A percentile compares a stretch with the other conserved stretches of the same genome.
phyloP scores from a whole-genome alignment of 2,888 invertebrate genomes.

The Priocnemis perturbator region DNA sequence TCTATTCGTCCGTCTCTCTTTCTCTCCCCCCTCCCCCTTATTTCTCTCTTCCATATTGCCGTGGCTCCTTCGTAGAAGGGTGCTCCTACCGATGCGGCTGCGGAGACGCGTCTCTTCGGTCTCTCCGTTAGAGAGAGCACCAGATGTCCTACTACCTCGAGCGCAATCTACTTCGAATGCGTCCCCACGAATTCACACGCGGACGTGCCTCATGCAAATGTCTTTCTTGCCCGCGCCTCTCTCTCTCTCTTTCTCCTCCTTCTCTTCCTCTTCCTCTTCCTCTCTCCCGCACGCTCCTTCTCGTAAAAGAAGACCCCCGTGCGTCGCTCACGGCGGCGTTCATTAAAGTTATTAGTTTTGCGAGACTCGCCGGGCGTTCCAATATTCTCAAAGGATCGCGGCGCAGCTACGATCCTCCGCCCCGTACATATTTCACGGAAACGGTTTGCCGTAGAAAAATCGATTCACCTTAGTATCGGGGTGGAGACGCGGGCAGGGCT shows the following conservation, averaged over 20 bases:
- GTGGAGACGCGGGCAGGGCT: too few relatives aligned
- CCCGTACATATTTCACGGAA: slow-evolving; percentile 47
- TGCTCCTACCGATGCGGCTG: slow-evolving; percentile 15
- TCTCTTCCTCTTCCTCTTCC: background rate
- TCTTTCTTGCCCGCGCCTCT: slow-evolving; percentile 44
- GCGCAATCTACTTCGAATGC: slow-evolving; percentile 59
- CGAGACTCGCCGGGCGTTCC: slow-evolving; percentile 41
- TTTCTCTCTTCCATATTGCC: slow-evolving; percentile 4
- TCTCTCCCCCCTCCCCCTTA: background rate
- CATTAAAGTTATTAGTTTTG: slow-evolving; percentile 59
- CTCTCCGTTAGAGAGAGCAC: slow-evolving; percentile 31
- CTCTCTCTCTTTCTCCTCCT: slow-evolving; percentile 4
- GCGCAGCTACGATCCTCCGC: background rate
- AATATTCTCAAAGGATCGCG: slow-evolving; percentile 47
- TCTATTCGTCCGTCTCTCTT: background rate
- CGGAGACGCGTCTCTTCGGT: slow-evolving; percentile 13
- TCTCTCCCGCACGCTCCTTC: background rate
- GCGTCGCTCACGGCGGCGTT: slow-evolving; percentile 37
- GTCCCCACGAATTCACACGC: slow-evolving; percentile 57
- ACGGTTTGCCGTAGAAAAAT: slow-evolving; percentile 28
- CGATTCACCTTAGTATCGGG: slow-evolving; percentile 20
- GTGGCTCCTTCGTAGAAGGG: slow-evolving; percentile 9
- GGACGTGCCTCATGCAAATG: slow-evolving; percentile 59
- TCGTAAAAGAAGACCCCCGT: slow-evolving; percentile 45
- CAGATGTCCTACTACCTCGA: slow-evolving; percentile 49